Evolutionary conservation across 2,888 invertebrate genomes (phyloP), one percentile per base, ranked within the genome.

Genomic region (Merodon equestris): DNA sequence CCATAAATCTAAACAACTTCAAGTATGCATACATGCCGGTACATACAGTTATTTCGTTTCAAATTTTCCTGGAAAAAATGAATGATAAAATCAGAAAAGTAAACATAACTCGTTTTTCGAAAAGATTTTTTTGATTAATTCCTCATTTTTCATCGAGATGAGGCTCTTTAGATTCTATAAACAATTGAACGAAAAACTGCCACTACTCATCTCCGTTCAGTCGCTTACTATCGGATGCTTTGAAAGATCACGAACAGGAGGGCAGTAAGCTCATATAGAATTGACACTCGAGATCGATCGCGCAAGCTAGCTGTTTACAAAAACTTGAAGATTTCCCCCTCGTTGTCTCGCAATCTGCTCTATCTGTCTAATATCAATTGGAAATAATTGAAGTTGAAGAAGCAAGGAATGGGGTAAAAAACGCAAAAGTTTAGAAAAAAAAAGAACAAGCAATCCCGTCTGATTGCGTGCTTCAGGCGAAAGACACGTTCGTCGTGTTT

Each of bases 61-160:
- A n/a, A n/a, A n/a, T 40, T 40, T 40, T 40, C 2, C 3, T 4
- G 27, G 27, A 27, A 27, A 27, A 27, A 27, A 2, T 27, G 3
- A n/a, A n/a, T n/a, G n/a, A n/a, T n/a, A n/a, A n/a, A n/a, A n/a
- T 36, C 36, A 1, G 45, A 45, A 67, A 72, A 61, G 53, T 50
- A 68, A 38, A 47, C 9, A 48, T 40, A 58, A 72, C 63, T 64
- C 60, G 38, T 72, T 60, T 64, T 68, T 47, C 48, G 58, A 36
- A 14, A 40, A 64, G 68, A 51, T 60, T 70, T 79, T 68, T 79
- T 79, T 79, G 79, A 79, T 79, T 79, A 74, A 79, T 79, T 74
- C 70, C 74, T 60, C 44, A 64, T 79, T 74, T 74, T 68, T 74
- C 79, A 74, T 56, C 74, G 63, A 63, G 54, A 74, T 14, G 40